These are phyloP conservation scores for Hylaeus anthracinus DNA, from an alignment of 1,140 invertebrate species.

Conservation along the genomic window DNA sequence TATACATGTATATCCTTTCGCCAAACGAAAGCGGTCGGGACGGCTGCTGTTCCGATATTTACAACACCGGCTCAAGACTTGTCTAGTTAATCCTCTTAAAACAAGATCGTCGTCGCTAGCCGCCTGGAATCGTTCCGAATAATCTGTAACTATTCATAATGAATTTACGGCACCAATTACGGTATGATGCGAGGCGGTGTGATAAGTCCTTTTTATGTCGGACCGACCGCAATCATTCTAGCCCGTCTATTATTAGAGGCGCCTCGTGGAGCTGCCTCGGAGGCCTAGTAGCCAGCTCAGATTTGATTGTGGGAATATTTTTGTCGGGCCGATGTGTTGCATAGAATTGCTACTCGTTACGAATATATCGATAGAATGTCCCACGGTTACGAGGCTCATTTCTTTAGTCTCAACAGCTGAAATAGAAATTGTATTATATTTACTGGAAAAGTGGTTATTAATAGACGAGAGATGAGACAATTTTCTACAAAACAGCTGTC, in stretches of 20 bases:
- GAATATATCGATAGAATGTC: no score
- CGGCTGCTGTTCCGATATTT: not conserved
- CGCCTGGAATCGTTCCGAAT: not conserved
- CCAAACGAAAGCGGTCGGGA: not conserved
- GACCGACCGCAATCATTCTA: constrained; percentile 22
- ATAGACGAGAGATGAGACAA: no score
- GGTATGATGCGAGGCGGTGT: not conserved
- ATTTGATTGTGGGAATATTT: no score
- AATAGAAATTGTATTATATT: no score
- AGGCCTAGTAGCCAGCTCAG: no score
- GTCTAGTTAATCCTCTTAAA: constrained; percentile 22
- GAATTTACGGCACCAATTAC: constrained; percentile 37
- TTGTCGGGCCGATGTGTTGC: no score
- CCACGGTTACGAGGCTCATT: no score
- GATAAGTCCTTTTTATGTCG: constrained; percentile 18
- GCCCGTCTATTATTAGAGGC: constrained; percentile 34
- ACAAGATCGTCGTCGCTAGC: not conserved
- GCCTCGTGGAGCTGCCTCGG: constrained; percentile 11
- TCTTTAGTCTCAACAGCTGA: no score
- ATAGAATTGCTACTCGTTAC: no score
- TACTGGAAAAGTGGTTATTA: no score
- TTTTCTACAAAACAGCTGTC: no score
- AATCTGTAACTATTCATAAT: constrained; percentile 38
- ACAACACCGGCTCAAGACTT: not conserved
- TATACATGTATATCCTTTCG: not conserved